These are phyloP conservation scores for Exocentrus adspersus DNA, from an alignment of 2,888 invertebrate species.

Conservation along the genomic window DNA sequence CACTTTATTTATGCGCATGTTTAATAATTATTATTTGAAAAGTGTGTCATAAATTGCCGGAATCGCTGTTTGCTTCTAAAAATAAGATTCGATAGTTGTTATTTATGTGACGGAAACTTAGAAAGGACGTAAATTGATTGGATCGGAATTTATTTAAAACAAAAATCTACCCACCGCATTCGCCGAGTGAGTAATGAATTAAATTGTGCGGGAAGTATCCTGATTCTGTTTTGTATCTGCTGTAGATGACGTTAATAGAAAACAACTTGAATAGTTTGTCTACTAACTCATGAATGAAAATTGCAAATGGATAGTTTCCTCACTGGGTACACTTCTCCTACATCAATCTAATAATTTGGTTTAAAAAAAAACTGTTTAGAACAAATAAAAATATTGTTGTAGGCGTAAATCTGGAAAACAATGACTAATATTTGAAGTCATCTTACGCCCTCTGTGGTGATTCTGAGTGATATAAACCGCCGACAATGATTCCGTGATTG, in stretches of 20 bases:
- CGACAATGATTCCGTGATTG: background rate
- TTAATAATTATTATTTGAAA: background rate
- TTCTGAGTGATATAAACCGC: conserved; percentile 8
- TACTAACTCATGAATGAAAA: no score
- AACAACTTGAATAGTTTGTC: no score
- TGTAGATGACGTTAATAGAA: no score
- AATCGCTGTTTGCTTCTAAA: background rate
- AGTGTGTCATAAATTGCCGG: background rate
- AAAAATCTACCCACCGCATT: no score
- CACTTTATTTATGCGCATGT: background rate
- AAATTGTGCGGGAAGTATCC: no score
- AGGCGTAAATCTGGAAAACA: conserved; percentile 17
- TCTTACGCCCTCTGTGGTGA: conserved; percentile 14
- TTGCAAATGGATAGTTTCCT: no score
- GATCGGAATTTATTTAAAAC: no score
- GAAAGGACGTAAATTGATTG: no score
- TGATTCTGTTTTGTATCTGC: no score
- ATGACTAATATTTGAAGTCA: conserved; percentile 24
- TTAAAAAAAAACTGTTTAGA: conserved; percentile 1
- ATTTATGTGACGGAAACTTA: background rate
- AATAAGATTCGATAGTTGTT: background rate
- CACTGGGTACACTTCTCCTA: no score
- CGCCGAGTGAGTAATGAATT: no score
- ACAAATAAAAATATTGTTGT: conserved; percentile 8
- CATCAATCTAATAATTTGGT: no score